Evolutionary conservation across 2,797 vertebrate species (phyloP).

Genomic region (Tangara arthus): DNA sequence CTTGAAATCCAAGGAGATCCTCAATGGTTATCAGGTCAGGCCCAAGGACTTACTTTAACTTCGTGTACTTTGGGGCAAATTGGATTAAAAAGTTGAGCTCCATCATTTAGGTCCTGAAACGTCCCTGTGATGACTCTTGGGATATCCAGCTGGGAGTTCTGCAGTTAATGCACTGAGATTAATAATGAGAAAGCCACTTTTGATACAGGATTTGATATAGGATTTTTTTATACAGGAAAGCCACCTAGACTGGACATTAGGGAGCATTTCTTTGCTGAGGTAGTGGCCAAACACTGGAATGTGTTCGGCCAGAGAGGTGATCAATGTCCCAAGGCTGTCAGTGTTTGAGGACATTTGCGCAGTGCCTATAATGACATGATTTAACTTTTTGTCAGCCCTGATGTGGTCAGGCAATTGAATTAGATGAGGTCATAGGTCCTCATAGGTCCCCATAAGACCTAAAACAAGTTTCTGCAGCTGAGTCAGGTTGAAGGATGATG

Average conservation of each 20-base stretch:
- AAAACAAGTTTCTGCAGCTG: not conserved
- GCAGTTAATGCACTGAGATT: not conserved
- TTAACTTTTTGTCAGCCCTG: not conserved
- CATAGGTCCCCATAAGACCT: not conserved
- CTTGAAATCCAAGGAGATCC: not conserved
- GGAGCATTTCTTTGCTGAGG: not conserved
- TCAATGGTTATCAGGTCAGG: not conserved
- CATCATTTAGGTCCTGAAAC: not conserved
- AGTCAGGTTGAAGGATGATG: not conserved
- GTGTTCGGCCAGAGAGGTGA: not conserved
- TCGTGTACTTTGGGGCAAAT: not conserved
- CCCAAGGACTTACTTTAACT: not conserved
- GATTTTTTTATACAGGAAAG: not conserved
- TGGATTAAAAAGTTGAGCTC: not conserved
- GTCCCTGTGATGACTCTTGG: not conserved
- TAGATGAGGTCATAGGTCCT: not conserved
- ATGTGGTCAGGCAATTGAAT: not conserved
- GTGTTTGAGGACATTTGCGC: not conserved
- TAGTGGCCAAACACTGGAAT: not conserved
- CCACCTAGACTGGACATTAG: not conserved
- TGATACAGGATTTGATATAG: not conserved
- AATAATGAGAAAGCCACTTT: not conserved
- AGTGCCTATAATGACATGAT: not conserved
- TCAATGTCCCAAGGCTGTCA: fast-evolving
- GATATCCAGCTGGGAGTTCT: not conserved